Percentiles rank a stretch among this genome's conserved stretches.
These are phyloP conservation scores for Oegoconia quadripuncta DNA, from an alignment of 2,888 invertebrate species.

Conservation along the genomic window DNA sequence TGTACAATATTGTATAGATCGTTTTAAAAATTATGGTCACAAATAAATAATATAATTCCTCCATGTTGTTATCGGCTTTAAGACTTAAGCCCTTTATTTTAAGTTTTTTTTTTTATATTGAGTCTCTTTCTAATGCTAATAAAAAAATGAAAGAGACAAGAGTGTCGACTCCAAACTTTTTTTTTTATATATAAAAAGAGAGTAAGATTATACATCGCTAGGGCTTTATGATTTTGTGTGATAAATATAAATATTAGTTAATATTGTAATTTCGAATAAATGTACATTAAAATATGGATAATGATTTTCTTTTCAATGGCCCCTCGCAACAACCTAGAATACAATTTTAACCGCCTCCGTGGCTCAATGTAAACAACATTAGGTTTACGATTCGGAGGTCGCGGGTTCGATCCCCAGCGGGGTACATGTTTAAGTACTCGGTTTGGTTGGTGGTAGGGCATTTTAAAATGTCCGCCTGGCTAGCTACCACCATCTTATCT, in stretches of 20 bases:
- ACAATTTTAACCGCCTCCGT: too few species aligned
- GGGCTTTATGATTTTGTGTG: slow-evolving; percentile 20
- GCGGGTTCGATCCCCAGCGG: too few species aligned
- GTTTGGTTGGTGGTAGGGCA: too few species aligned
- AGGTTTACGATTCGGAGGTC: too few species aligned
- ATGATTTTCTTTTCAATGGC: slow-evolving; percentile 20
- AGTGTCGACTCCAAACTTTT: not conserved
- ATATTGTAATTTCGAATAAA: slow-evolving; percentile 28
- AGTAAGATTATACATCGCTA: not conserved
- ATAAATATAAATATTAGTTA: slow-evolving; percentile 18
- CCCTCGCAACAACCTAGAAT: too few species aligned
- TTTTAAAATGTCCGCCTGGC: too few species aligned
- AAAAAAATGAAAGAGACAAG: not conserved
- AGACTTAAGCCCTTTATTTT: not conserved
- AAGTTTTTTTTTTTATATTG: not conserved
- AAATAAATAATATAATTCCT: too few species aligned
- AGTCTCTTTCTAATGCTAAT: not conserved
- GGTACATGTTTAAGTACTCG: too few species aligned
- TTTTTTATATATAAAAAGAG: too few species aligned
- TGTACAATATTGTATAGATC: not conserved
- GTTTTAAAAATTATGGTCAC: not conserved
- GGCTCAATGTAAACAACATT: too few species aligned
- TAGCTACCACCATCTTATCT: too few species aligned
- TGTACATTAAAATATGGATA: slow-evolving; percentile 22
- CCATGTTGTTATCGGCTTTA: not conserved